Base-by-base conservation (phyloP, 2,888 invertebrate species). In the Hydrotaea diabolus region DNA sequence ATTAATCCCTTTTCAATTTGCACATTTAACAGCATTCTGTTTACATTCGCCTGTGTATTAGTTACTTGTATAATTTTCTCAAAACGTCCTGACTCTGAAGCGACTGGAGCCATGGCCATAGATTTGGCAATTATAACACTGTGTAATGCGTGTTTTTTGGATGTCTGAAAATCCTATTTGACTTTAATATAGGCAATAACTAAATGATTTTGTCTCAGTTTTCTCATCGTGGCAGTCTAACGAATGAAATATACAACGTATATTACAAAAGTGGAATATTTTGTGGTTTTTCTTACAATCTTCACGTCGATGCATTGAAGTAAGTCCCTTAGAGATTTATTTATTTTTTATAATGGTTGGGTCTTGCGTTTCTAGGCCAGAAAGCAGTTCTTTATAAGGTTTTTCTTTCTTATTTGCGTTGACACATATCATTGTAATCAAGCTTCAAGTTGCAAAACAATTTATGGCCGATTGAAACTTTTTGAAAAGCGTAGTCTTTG, bases 1-100 rank as follows among this genome's bases (percentile, higher is more conserved):
- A n/a, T n/a, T n/a, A n/a, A n/a, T n/a, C 0, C 79, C 64, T 2
- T 79, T 53, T 4, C 55, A 73, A 36, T 79, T 79, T 3, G 66
- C 73, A 39, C 79, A 79, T 73, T 78, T 78, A 15, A 46, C 26
- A 5, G 49, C n/a, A 2, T 46, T 4, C 2, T 39, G 53, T 9
- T 23, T 64, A n/a, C 73, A 79, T 4, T 62, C 19, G 3, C 39
- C 3, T 0, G 78, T 73, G 4, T n/a, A 8, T n/a, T 73, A 64
- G 7, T n/a, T n/a, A 13, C 17, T 62, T 19, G 78, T 53, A 8
- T 53, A 78, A 5, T 72, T 78, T 49, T 49, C 78, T 9, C 79
- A 79, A 21, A 73, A 73, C 0, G 73, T 66, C 64, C 55, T 73
- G 4, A 78, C 77, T 2, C 11, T 13, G 23, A 64, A 59, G 11